A percentile compares a stretch with the other conserved stretches of the same genome.
These are phyloP conservation scores for Dicerorhinus sumatrensis DNA, from an alignment of 2,113 vertebrate species.

Conservation along the genomic window DNA sequence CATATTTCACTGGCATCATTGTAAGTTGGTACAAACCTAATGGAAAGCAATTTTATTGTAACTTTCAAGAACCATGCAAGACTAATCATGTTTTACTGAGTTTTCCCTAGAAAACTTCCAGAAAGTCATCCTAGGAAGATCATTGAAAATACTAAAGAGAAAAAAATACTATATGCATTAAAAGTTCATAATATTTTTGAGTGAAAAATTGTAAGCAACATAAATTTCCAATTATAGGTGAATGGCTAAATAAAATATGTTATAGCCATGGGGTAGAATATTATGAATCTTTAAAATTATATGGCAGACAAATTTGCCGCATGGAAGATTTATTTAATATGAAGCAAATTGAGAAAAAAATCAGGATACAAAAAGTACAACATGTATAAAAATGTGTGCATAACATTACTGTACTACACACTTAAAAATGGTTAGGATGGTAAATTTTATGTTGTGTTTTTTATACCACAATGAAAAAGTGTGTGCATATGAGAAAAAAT, in stretches of 20 bases:
- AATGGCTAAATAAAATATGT: not conserved
- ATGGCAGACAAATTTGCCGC: not conserved
- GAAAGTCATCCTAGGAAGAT: slow-evolving; percentile 2
- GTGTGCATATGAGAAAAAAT: not conserved
- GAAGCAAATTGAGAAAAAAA: not conserved
- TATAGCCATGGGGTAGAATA: not conserved
- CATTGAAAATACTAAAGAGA: not conserved
- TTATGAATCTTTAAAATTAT: not conserved
- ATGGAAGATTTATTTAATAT: not conserved
- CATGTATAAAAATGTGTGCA: not conserved
- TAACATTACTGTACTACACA: not conserved
- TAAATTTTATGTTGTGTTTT: not conserved
- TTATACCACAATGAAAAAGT: not conserved
- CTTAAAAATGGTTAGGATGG: not conserved
- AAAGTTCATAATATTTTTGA: not conserved
- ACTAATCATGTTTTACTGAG: not conserved
- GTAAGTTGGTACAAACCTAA: not conserved
- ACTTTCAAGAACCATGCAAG: slow-evolving; percentile 14
- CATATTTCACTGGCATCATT: not conserved
- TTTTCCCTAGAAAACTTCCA: not conserved
- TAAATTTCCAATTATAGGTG: not conserved
- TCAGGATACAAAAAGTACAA: not conserved
- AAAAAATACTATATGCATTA: not conserved
- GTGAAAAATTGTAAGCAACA: not conserved
- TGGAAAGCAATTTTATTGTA: not conserved